Evolutionary conservation across 23 tunicate species (phyloP).

Genomic region (Clavelina lepadiformis): DNA sequence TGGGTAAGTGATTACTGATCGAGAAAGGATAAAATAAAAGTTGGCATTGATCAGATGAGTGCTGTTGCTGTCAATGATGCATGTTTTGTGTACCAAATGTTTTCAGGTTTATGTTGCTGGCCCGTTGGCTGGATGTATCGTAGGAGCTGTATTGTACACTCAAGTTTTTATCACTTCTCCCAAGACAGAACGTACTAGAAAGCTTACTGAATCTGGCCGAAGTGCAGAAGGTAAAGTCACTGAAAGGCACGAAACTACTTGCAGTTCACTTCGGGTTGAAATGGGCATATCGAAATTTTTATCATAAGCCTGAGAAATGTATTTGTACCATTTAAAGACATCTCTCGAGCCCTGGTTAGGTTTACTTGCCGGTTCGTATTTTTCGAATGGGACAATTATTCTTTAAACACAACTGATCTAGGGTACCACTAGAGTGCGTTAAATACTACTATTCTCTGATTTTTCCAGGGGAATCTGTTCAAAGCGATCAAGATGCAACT

Average conservation of each 20-base stretch:
- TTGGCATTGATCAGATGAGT: background rate
- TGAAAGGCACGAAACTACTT: too few species aligned
- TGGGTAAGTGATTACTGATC: slow-evolving; percentile 41
- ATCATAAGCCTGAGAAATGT: too few species aligned
- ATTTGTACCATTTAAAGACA: too few species aligned
- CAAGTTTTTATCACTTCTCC: slow-evolving; percentile 42
- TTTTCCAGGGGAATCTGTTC: slow-evolving; percentile 51
- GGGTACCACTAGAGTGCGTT: background rate
- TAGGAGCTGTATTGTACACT: slow-evolving; percentile 51
- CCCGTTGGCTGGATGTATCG: slow-evolving; percentile 38
- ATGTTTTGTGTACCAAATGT: background rate
- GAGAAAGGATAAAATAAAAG: background rate
- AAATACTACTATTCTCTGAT: background rate
- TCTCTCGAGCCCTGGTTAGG: too few species aligned
- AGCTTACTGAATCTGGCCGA: slow-evolving; percentile 15
- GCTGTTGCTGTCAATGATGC: background rate
- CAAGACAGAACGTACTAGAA: background rate
- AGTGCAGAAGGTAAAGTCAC: slow-evolving; percentile 55
- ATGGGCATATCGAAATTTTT: too few species aligned
- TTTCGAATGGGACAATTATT: too few species aligned
- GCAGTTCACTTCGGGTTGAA: too few species aligned
- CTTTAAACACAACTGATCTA: too few species aligned
- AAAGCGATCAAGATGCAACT: slow-evolving; percentile 40
- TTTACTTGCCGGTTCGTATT: too few species aligned
- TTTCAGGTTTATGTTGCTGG: slow-evolving; percentile 60